Base-by-base conservation (phyloP, 2,113 vertebrate genomes). In the Motacilla tschutschensis region DNA sequence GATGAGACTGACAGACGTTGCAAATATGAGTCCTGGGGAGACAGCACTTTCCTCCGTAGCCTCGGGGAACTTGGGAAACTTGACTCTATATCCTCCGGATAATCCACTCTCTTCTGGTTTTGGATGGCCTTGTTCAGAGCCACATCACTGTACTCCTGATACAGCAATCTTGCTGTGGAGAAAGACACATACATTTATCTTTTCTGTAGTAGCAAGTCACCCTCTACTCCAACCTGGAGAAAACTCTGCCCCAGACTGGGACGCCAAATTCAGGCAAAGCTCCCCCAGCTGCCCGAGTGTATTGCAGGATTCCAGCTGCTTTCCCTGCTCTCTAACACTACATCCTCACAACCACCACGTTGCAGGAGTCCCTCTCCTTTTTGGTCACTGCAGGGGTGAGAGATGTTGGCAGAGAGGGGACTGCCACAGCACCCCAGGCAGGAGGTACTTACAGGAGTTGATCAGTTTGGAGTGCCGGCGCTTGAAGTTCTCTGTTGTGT, bases 91-190 rank as follows among this genome's bases (percentile, higher is more conserved):
- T 90, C 77, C 54, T 97, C 91, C 0, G 94, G 73, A 58, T 92
- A 93, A 81, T 98, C 98, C 5, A 95, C 96, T 85, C 97, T 97
- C 85, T 98, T 97, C 96, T 99, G 99, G 21, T 97, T 98, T 66
- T 98, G 97, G 85, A 99, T 99, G 93, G 99, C 98, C 83, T 98
- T 97, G 97, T 99, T 98, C 87, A 98, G 97, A 22, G 93, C 97
- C 16, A 97, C 98, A 47, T 99, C 98, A 1, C 97, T 99, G 96
- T 99, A 99, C 79, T 99, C 98, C 97, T 99, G 99, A 93, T 99
- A 99, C 31, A 99, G 98, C 85, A 98, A 92, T 63, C 96, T 97
- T 63, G 98, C 98, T 99, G 92, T 44, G 40, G 85, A 81, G 36
- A 88, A 8, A 75, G 15, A 15, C 10, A 86, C 4, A 47, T 12